A percentile compares a stretch with the other conserved stretches of the same genome.
Conservation (phyloP, 2,888 invertebrate species). For the Netelia fuscicornis region DNA sequence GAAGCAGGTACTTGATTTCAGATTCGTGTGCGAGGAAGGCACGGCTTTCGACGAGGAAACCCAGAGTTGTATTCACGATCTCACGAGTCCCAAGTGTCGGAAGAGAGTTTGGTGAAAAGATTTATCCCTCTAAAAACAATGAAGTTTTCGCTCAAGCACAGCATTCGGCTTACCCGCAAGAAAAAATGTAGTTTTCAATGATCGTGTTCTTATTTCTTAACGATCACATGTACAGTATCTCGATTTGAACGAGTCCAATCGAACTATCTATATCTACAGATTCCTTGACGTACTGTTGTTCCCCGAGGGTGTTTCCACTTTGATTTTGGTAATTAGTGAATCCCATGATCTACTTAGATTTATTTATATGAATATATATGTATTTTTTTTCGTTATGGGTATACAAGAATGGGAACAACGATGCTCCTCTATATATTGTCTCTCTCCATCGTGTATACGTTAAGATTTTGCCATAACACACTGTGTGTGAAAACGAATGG, state of each 20-base stretch:
- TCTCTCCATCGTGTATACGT: slow-evolving; percentile 55
- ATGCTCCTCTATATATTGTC: slow-evolving; percentile 22
- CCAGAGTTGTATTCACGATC: slow-evolving; percentile 85
- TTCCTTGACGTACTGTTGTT: slow-evolving; percentile 44
- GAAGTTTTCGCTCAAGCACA: neutral
- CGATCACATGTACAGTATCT: slow-evolving; percentile 62
- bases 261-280: neutral
- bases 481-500: slow-evolving; percentile 70
- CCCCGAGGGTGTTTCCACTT: slow-evolving; percentile 65
- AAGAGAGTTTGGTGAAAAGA: slow-evolving; percentile 77
- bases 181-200: slow-evolving; percentile 29
- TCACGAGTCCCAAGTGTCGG: slow-evolving; percentile 78
- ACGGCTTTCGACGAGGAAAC: slow-evolving; percentile 86
- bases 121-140: neutral
- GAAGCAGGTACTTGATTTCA: slow-evolving; percentile 87
- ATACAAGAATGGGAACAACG: neutral
- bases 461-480: slow-evolving; percentile 81
- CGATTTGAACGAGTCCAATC: slow-evolving; percentile 45
- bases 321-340: slow-evolving; percentile 83
- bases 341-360: slow-evolving; percentile 75
- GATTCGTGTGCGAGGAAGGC: slow-evolving; percentile 87
- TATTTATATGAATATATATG: slow-evolving; percentile 74
- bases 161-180: neutral
- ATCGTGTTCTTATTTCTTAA: slow-evolving; percentile 47
- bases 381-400: slow-evolving; percentile 49